Evolutionary conservation across 2,888 invertebrate species (phyloP).

Genomic region (Drosophila dives): DNA sequence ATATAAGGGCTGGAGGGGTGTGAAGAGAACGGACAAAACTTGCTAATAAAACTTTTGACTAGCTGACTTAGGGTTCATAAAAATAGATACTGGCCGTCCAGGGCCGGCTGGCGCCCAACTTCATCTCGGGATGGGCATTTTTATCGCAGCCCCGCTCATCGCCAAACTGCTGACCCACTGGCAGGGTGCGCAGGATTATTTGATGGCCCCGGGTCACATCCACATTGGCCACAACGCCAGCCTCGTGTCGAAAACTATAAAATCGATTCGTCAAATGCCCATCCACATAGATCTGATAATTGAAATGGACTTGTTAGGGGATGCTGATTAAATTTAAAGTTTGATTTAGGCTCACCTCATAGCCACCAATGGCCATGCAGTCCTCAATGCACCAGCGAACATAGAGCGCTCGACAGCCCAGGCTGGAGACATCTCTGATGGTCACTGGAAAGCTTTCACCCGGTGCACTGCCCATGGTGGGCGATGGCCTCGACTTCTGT

Average conservation of each 20-base stretch:
- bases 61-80: slow-evolving; percentile 70
- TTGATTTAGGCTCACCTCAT: slow-evolving; percentile 70
- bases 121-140: slow-evolving; percentile 51
- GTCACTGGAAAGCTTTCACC: slow-evolving; percentile 77
- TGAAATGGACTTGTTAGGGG: neutral
- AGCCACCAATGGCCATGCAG: slow-evolving; percentile 79
- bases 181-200: slow-evolving; percentile 78
- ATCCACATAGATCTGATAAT: slow-evolving; percentile 81
- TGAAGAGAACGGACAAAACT: slow-evolving; percentile 20
- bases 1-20: neutral
- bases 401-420: slow-evolving; percentile 79
- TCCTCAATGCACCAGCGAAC: slow-evolving; percentile 81
- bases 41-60: slow-evolving; percentile 40
- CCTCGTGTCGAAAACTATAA: slow-evolving; percentile 74
- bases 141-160: slow-evolving; percentile 14
- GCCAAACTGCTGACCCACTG: slow-evolving; percentile 60
- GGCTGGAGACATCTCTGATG: slow-evolving; percentile 73
- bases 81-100: slow-evolving; percentile 79
- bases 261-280: slow-evolving; percentile 82
- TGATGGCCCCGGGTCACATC: slow-evolving; percentile 77
- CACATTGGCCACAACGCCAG: slow-evolving; percentile 81
- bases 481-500: slow-evolving; percentile 35
- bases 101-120: slow-evolving; percentile 55
- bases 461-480: slow-evolving; percentile 27
- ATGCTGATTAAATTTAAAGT: too few relatives aligned